phyloP scores from a whole-genome alignment of 2,888 invertebrate genomes.

The Ornithoptera alexandrae region DNA sequence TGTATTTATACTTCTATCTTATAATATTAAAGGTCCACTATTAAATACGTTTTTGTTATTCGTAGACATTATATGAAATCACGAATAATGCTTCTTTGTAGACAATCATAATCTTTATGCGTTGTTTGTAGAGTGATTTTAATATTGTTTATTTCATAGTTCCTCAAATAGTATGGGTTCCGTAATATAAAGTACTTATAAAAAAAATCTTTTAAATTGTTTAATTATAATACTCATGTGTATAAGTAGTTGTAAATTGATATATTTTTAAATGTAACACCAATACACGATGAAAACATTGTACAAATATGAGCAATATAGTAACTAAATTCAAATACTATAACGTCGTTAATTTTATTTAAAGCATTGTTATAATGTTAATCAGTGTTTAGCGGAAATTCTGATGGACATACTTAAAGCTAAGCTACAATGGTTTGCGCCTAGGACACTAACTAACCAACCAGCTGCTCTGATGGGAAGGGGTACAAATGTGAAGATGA shows the following conservation, averaged over 20 bases:
- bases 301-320: conserved; percentile 80
- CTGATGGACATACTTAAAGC: conserved; percentile 44
- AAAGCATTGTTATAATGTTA: conserved; percentile 68
- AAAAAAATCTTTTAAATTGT: conserved; percentile 51
- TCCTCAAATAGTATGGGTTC: conserved; percentile 61
- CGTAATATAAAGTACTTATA: conserved; percentile 56
- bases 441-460: conserved; percentile 40
- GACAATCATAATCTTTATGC: conserved; percentile 15
- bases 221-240: conserved; percentile 54
- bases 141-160: conserved; percentile 57
- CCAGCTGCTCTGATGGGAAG: conserved; percentile 76
- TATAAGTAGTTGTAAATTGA: conserved; percentile 57
- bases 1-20: conserved; percentile 29
- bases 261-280: conserved; percentile 76
- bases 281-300: conserved; percentile 77
- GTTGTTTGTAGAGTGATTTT: conserved; percentile 42
- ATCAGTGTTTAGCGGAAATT: conserved; percentile 59
- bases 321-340: conserved; percentile 65
- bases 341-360: conserved; percentile 68
- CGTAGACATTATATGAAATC: conserved; percentile 21
- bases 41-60: conserved; percentile 22
- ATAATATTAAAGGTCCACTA: conserved; percentile 29
- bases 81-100: conserved; percentile 26
- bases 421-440: conserved; percentile 30
- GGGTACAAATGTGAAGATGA: conserved; percentile 65